Conservation (phyloP, 2,888 invertebrate genomes). For the Drosophila dives region DNA sequence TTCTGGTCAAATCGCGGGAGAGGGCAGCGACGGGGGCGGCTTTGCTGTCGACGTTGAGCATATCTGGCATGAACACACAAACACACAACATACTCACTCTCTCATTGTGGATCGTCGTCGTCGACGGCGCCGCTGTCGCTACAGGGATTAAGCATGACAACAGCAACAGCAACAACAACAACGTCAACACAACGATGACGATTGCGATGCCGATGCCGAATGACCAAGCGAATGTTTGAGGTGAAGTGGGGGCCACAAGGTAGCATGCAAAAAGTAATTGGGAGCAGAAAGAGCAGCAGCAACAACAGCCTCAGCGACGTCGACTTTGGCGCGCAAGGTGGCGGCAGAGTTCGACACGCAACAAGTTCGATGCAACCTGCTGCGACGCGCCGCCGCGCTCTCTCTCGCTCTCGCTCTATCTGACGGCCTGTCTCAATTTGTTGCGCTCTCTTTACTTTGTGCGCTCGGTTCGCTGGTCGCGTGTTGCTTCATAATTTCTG, state of each 20-base stretch:
- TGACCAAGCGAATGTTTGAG: conserved; percentile 67
- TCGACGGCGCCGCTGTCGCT: conserved; percentile 64
- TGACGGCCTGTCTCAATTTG: conserved; percentile 44
- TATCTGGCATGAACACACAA: conserved; percentile 57
- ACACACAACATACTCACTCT: conserved; percentile 48
- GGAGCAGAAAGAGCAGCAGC: conserved; percentile 76
- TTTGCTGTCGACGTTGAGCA: conserved; percentile 50
- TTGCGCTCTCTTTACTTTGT: conserved; percentile 57
- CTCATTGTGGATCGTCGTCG: conserved; percentile 61
- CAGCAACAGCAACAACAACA: conserved; percentile 47
- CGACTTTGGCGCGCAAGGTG: conserved; percentile 72
- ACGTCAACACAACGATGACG: conserved; percentile 75
- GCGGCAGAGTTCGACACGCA: conserved; percentile 59
- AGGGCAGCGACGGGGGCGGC: conserved; percentile 22
- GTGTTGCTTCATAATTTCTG: conserved; percentile 70
- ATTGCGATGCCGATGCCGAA: conserved; percentile 64
- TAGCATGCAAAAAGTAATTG: conserved; percentile 82
- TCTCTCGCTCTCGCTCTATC: conserved; percentile 10
- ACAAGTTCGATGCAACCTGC: conserved; percentile 76
- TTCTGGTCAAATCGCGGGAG: conserved; percentile 64
- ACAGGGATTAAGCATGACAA: conserved; percentile 80
- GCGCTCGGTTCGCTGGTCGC: conserved; percentile 65
- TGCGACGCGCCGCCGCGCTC: conserved; percentile 34
- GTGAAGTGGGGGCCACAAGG: conserved; percentile 80
- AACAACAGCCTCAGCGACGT: conserved; percentile 31